These are phyloP conservation scores for Oncopeltus fasciatus DNA, from an alignment of 1,140 invertebrate species.

Conservation along the genomic window DNA sequence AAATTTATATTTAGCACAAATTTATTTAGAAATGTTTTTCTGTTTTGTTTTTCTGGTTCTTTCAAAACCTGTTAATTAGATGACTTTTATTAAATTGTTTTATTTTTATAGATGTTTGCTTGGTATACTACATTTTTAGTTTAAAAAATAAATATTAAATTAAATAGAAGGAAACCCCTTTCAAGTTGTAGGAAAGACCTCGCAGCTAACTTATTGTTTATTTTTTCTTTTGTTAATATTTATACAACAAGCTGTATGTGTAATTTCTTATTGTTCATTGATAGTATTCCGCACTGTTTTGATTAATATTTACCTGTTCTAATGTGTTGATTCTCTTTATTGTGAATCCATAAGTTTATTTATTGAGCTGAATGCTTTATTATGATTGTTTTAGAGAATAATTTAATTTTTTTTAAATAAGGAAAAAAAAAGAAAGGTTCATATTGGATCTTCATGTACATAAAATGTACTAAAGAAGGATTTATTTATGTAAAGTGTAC, in stretches of 20 bases:
- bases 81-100: too few relatives aligned
- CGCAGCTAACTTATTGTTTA: neutral
- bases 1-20: too few relatives aligned
- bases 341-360: slow-evolving; percentile 1
- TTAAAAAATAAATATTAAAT: neutral
- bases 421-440: neutral
- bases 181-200: slow-evolving; percentile 5
- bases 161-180: neutral
- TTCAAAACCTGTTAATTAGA: neutral
- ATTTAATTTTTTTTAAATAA: neutral
- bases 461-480: neutral
- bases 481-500: neutral
- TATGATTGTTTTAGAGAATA: neutral
- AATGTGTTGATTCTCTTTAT: too few relatives aligned
- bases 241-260: neutral
- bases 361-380: neutral
- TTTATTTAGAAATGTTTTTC: too few relatives aligned
- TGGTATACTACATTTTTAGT: neutral
- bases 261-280: neutral
- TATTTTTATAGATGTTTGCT: too few relatives aligned
- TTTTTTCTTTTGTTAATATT: neutral
- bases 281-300: too few relatives aligned
- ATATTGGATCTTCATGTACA: neutral
- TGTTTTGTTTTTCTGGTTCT: neutral
- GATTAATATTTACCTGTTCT: too few relatives aligned